A percentile compares a stretch with the other conserved stretches of the same genome.
These are phyloP conservation scores for Anguilla rostrata DNA, from an alignment of 2,113 vertebrate species.

Conservation along the genomic window DNA sequence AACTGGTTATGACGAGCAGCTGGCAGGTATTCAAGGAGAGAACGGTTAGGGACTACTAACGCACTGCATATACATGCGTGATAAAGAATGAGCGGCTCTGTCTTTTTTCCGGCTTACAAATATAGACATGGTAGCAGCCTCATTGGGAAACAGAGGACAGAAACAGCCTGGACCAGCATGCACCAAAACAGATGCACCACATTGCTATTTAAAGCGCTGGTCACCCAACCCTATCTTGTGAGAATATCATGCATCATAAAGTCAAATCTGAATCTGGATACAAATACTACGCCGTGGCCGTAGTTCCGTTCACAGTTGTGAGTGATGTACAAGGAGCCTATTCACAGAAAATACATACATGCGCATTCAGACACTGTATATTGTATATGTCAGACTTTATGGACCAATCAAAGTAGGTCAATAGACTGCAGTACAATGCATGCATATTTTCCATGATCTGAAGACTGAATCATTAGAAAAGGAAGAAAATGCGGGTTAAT, in stretches of 20 bases:
- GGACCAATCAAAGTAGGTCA: not conserved
- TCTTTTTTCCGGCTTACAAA: not conserved
- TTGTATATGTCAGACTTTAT: not conserved
- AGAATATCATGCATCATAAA: not conserved
- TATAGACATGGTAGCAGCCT: not conserved
- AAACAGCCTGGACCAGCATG: not conserved
- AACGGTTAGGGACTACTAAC: not conserved
- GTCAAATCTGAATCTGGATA: not conserved
- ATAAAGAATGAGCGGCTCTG: not conserved
- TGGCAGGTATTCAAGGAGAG: not conserved
- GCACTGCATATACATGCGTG: not conserved
- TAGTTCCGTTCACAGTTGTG: not conserved
- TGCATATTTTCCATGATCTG: not conserved
- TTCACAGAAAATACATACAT: conserved; percentile 12
- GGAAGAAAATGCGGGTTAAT: not conserved
- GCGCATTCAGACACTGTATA: conserved; percentile 17
- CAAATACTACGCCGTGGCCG: not conserved
- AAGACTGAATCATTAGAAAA: not conserved
- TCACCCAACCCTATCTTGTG: not conserved
- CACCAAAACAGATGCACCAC: not conserved
- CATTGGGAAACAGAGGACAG: not conserved
- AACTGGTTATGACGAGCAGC: not conserved
- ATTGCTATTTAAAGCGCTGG: not conserved
- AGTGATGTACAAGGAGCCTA: not conserved
- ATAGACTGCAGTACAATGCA: not conserved